These are phyloP conservation scores for Gibbula magus DNA, from an alignment of 2,888 invertebrate genomes.

Conservation along the genomic window DNA sequence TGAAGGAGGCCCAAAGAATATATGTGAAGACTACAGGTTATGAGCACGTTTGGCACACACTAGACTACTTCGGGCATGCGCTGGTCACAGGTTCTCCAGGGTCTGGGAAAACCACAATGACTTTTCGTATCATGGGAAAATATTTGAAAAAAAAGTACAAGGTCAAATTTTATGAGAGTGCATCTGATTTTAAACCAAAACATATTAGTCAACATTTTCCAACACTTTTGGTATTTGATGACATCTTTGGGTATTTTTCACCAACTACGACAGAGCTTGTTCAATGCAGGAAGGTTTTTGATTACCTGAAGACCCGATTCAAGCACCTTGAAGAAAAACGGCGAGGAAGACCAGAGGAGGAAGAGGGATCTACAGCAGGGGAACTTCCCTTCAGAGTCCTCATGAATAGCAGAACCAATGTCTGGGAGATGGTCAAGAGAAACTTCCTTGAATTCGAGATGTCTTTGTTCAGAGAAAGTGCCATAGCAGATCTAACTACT, in stretches of 20 bases:
- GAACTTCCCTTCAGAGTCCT: not conserved
- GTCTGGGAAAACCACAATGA: conserved; percentile 7
- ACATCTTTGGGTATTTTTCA: not conserved
- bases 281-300: not conserved
- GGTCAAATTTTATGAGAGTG: not conserved
- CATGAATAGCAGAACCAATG: not conserved
- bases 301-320: not conserved
- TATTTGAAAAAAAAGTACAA: not conserved
- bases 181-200: not conserved
- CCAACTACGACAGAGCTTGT: not conserved
- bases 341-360: not conserved
- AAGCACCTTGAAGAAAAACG: not conserved
- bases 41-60: not conserved
- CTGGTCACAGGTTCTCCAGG: not conserved
- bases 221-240: not conserved
- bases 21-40: conserved; percentile 1
- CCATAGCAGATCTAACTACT: not conserved
- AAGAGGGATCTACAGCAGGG: not conserved
- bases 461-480: not conserved
- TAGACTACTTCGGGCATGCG: not conserved
- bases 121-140: not conserved
- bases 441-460: not conserved
- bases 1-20: not conserved
- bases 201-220: not conserved
- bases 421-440: not conserved